A percentile compares a stretch with the other conserved stretches of the same genome.
phyloP scores from a whole-genome alignment of 2,797 vertebrate species.

The Anisognathus igniventris region DNA sequence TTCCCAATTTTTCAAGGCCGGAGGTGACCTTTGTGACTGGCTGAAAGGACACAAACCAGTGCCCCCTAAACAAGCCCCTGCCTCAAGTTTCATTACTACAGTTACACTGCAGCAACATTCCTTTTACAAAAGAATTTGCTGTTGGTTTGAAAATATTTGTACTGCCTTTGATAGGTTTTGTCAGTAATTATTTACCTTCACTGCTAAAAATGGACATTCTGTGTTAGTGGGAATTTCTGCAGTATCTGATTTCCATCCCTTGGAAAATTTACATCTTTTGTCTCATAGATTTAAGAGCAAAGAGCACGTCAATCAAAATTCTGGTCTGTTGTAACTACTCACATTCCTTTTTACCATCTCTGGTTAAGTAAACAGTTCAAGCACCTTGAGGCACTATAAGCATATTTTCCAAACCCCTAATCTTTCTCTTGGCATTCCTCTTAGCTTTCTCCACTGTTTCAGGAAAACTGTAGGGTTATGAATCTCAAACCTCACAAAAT shows the following conservation, averaged over 20 bases:
- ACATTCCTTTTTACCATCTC: neutral
- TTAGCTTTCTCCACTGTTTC: neutral
- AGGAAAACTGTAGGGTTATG: neutral
- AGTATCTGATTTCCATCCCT: neutral
- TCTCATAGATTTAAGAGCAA: neutral
- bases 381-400: neutral
- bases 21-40: neutral
- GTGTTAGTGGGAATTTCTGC: neutral
- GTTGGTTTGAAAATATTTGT: neutral
- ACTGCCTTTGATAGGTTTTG: neutral
- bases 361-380: constrained; percentile 17
- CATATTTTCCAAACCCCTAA: neutral
- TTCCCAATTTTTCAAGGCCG: neutral
- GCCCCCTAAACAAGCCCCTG: neutral
- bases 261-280: neutral
- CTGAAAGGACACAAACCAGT: neutral
- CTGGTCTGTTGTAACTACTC: neutral
- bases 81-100: neutral
- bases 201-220: neutral
- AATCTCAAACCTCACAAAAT: neutral
- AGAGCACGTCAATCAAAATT: neutral
- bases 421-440: constrained; percentile 15
- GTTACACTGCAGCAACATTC: neutral
- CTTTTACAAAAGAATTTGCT: neutral
- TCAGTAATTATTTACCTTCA: neutral